Evolutionary conservation across 2,797 vertebrate species (phyloP), one percentile per base, ranked within the genome.

Genomic region (Leptatherina wallacei): DNA sequence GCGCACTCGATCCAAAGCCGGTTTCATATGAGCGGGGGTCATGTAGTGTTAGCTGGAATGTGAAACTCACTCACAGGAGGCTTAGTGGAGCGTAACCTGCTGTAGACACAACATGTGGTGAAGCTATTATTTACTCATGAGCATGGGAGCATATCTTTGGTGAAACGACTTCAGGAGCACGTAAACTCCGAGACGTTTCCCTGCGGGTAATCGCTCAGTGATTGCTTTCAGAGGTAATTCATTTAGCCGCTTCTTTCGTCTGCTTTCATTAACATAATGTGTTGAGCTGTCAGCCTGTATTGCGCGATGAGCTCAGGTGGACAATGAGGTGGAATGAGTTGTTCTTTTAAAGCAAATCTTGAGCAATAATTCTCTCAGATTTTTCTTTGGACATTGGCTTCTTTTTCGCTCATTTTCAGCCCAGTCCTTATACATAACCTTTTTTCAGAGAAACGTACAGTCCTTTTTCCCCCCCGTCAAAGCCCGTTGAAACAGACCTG

Each of bases 21-120:
- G 58, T 42, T 71, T 71, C 35, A 71, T 61, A 32, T 77, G 61
- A 75, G 64, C 30, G 2, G 55, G 30, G 47, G 64, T 77, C 75
- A 60, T n/a, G 65, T 56, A 73, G 61, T 42, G 63, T 38, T 61
- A 58, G 59, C 42, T n/a, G 75, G 61, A 62, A 65, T 68, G 52
- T 65, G 64, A 71, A 52, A 52, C 29, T 51, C 22, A 2, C 27
- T 69, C 71, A 52, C 65, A 60, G 71, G 56, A 40, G 68, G 35
- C 29, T 71, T 44, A 20, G 62, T 12, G 56, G 57, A 67, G 64
- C 47, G 60, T 59, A 63, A 73, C 61, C 20, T 36, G 6, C 35
- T 30, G 35, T 33, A 74, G 61, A 58, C 65, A 42, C 64, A 60
- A 78, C 71, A 82, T 81, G 69, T 69, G 77, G 54, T 51, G 49